Evolutionary conservation across 1,140 invertebrate species (phyloP).

Genomic region (Pseudomyrmex gracilis): DNA sequence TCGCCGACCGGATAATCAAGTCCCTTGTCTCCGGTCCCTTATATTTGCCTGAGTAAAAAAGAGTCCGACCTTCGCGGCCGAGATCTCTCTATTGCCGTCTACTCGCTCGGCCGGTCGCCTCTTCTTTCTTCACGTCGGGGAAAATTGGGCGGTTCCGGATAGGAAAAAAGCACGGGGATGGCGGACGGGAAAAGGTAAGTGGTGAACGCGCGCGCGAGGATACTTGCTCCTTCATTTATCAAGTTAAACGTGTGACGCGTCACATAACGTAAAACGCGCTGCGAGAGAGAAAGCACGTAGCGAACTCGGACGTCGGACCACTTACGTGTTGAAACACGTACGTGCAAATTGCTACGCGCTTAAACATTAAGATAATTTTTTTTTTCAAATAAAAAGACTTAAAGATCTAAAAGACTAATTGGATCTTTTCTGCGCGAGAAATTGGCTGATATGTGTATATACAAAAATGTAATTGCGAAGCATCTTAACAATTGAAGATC

Average conservation of each 20-base stretch:
- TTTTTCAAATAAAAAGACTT: not conserved
- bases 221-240: constrained; percentile 67
- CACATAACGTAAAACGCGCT: constrained; percentile 64
- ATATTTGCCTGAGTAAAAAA: constrained; percentile 42
- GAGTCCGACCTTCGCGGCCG: constrained; percentile 16
- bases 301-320: constrained; percentile 34
- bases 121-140: constrained; percentile 16
- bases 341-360: not conserved
- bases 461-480: constrained; percentile 35
- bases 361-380: no score
- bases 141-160: constrained; percentile 50
- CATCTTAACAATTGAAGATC: constrained; percentile 49
- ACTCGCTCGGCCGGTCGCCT: not conserved
- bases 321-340: constrained; percentile 18
- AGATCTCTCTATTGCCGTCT: constrained; percentile 5
- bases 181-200: not conserved
- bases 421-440: constrained; percentile 6
- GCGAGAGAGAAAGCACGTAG: constrained; percentile 56
- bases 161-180: not conserved
- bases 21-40: constrained; percentile 43
- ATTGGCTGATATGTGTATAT: constrained; percentile 22
- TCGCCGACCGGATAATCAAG: constrained; percentile 61
- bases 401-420: not conserved
- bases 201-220: constrained; percentile 15
- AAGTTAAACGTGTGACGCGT: constrained; percentile 69